Conservation (phyloP, 30 jellyfish, hydroid and myxozoan genomes). For the Sanderia malayensis region DNA sequence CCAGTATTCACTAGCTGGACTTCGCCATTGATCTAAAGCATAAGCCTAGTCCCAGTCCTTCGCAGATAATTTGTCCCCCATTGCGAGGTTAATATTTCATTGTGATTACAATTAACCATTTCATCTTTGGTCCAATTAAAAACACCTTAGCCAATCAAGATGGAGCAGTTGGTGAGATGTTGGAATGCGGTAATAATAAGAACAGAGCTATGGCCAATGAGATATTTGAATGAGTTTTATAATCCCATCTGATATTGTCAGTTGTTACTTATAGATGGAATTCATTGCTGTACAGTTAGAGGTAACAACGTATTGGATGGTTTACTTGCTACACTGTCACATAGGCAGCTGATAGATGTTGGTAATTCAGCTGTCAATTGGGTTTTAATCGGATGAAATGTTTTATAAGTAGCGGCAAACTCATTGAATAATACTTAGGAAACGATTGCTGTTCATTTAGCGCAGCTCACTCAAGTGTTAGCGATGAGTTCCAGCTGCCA, state of each 20-base stretch:
- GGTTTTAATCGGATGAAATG: constrained; percentile 5
- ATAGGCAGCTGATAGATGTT: background rate
- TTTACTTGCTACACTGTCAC: background rate
- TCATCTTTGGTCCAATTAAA: too few species aligned
- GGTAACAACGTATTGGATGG: background rate
- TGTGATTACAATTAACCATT: too few species aligned
- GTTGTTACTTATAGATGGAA: background rate
- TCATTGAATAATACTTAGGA: background rate
- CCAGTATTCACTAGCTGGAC: too few species aligned
- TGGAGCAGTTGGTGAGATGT: too few species aligned
- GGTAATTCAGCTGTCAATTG: background rate
- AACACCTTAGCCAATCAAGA: too few species aligned
- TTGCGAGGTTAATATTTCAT: too few species aligned
- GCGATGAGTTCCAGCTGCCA: background rate
- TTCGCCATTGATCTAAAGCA: too few species aligned
- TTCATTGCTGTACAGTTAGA: background rate
- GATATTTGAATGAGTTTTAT: too few species aligned
- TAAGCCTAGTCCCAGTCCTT: too few species aligned
- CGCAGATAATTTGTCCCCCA: too few species aligned
- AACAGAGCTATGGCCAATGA: too few species aligned
- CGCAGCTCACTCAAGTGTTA: background rate
- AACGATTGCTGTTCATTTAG: constrained; percentile 6
- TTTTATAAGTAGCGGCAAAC: background rate
- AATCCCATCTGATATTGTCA: background rate
- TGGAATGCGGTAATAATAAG: too few species aligned